Evolutionary conservation across 2,888 invertebrate species (phyloP), one percentile per base, ranked within the genome.

Genomic region (Drosophila setosimentum): DNA sequence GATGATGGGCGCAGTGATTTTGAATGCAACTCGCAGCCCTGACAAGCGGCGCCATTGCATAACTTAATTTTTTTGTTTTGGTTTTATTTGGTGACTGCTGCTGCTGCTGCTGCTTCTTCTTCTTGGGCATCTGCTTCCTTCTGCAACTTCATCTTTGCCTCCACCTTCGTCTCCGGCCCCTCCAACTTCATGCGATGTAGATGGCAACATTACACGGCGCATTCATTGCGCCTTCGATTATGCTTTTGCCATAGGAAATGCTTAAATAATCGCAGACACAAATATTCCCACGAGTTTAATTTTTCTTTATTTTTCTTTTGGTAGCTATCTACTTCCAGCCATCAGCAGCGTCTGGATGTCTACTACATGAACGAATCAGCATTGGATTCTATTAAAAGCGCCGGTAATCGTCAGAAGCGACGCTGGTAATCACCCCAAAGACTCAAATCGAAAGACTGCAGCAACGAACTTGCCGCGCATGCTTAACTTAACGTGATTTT

Each of bases 401-500:
- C 49, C 29, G 49, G 82, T 76, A 81, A 82, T 82, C 68, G 68
- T 79, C 85, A 87, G 82, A 87, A 84, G 85, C 82, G 73, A 66
- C 69, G 74, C 71, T 63, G 72, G 73, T 75, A 86, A 89, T 85
- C 76, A 74, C 79, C 83, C 51, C 33, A 55, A 45, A 73, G 57
- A 24, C 57, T 53, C 37, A 59, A 78, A 78, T 68, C 76, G 69
- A 82, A 82, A 73, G 79, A 82, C 81, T 82, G 76, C 68, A 76
- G 76, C 64, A 61, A 68, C 82, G 54, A 82, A 76, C 81, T 82
- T 79, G 81, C 55, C 70, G 66, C 66, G 76, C 72, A 78, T 78
- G 84, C 76, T 77, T 74, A 87, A 73, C 75, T 78, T 89, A 89
- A 87, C 89, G 87, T 80, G 87, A 79, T 84, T 89, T 89, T 87